Evolutionary conservation across 2,113 vertebrate genomes (phyloP).

Genomic region (Megaceryle maxima): DNA sequence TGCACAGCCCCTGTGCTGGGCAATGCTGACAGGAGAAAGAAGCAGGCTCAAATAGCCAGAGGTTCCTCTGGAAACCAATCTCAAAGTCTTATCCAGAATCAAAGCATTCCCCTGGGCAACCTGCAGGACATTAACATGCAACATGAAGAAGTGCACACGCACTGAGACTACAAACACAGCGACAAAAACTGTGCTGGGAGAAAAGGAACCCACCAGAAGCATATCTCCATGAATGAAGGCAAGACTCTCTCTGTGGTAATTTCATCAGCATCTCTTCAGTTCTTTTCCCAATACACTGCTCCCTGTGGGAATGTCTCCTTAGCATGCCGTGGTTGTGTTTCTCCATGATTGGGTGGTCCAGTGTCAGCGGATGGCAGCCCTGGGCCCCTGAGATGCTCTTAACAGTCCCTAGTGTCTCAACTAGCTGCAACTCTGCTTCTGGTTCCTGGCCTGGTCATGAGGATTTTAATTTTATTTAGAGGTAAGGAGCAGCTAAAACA

Average conservation of each 20-base stretch:
- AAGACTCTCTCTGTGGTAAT: background rate
- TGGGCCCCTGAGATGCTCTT: background rate
- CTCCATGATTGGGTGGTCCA: no score
- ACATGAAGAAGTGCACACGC: background rate
- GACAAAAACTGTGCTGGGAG: background rate
- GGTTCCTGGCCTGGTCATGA: background rate
- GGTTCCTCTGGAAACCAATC: background rate
- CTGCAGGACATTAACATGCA: background rate
- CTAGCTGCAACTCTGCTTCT: background rate
- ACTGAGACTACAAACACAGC: background rate
- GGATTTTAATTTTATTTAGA: background rate
- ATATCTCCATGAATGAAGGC: background rate
- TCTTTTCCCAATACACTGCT: background rate
- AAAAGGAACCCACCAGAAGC: background rate
- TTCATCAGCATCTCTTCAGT: background rate
- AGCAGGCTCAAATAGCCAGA: background rate
- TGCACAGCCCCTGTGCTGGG: background rate
- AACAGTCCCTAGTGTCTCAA: background rate
- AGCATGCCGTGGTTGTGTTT: background rate
- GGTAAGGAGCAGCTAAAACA: background rate
- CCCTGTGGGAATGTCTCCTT: background rate
- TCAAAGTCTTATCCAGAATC: background rate
- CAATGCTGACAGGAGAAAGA: background rate
- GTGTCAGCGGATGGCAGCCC: background rate
- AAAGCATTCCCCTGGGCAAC: background rate